Evolutionary conservation across 2,888 invertebrate species (phyloP).

Genomic region (Andrena haemorrhoa): DNA sequence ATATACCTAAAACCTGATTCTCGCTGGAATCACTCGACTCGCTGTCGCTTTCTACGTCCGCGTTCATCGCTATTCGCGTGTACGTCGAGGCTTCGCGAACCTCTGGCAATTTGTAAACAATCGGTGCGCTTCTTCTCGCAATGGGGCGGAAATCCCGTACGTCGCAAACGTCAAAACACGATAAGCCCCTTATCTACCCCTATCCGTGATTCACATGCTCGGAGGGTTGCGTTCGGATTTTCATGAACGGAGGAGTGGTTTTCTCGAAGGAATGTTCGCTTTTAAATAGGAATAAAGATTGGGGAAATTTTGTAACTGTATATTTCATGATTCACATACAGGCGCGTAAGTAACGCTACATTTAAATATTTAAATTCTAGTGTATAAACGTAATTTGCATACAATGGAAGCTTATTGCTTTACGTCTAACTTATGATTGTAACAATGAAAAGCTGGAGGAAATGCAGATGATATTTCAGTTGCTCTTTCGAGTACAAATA

Average conservation of each 20-base stretch:
- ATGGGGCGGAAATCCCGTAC: too few relatives aligned
- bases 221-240: conserved; percentile 14
- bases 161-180: conserved; percentile 32
- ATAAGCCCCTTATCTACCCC: conserved; percentile 21
- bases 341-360: background rate
- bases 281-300: too few relatives aligned
- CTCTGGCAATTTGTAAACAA: conserved; percentile 31
- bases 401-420: background rate
- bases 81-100: background rate
- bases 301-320: too few relatives aligned
- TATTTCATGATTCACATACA: too few relatives aligned
- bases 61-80: conserved; percentile 46
- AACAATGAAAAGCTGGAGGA: background rate
- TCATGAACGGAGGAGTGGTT: conserved; percentile 15
- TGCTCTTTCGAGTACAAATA: background rate
- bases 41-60: conserved; percentile 45
- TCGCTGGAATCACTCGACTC: conserved; percentile 43
- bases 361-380: too few relatives aligned
- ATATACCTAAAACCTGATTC: conserved; percentile 42
- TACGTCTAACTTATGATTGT: background rate
- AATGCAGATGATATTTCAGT: background rate
- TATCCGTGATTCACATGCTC: conserved; percentile 15
- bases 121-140: background rate
- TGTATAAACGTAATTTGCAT: background rate
- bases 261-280: too few relatives aligned